phyloP scores from a whole-genome alignment of 2,888 invertebrate genomes.

The Cryptocephalus moraei region DNA sequence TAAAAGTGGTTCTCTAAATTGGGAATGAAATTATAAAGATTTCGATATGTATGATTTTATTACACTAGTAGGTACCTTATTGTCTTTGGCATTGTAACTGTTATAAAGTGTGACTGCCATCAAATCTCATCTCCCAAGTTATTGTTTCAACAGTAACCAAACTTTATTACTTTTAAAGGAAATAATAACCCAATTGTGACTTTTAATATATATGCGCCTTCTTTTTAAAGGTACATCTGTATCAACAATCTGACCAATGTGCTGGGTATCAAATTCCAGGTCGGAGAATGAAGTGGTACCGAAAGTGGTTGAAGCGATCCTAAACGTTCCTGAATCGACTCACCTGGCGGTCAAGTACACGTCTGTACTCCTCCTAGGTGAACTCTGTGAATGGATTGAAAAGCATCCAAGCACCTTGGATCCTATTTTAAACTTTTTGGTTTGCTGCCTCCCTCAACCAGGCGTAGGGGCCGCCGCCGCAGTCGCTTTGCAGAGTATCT shows the following conservation, averaged over 20 bases:
- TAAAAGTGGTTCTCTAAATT: no score
- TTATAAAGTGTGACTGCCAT: no score
- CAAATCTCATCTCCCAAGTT: background rate
- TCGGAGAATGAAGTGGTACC: constrained; percentile 88
- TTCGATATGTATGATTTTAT: no score
- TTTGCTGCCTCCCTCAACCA: constrained; percentile 61
- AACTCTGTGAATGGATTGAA: constrained; percentile 92
- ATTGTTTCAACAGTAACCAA: no score
- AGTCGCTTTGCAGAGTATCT: constrained; percentile 74
- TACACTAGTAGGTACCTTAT: no score
- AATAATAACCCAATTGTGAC: no score
- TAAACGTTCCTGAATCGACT: constrained; percentile 69
- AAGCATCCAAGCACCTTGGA: constrained; percentile 73
- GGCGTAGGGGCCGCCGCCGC: constrained; percentile 74
- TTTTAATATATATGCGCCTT: no score
- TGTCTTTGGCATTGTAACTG: no score
- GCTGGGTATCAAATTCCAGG: constrained; percentile 38
- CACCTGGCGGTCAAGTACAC: constrained; percentile 86
- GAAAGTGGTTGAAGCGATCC: constrained; percentile 84
- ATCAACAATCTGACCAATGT: no score
- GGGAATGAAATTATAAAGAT: no score
- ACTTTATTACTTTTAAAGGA: no score
- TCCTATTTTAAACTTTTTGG: constrained; percentile 69
- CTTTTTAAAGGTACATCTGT: no score
- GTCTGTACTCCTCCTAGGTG: constrained; percentile 77